Evolutionary conservation across 2,797 vertebrate genomes (phyloP).

Genomic region (Eleutherodactylus coqui): DNA sequence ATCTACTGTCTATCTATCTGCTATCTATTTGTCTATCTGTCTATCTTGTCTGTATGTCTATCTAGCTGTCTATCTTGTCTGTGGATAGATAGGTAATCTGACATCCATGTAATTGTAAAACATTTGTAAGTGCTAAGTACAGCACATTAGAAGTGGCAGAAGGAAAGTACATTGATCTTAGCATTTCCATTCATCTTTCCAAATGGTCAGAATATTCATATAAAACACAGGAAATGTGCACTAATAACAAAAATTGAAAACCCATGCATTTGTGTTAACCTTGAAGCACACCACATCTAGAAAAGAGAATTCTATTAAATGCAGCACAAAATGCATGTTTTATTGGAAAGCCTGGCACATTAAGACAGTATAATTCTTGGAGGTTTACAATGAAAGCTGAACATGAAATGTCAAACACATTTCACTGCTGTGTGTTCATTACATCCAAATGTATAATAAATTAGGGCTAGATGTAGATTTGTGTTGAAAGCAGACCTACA

Average conservation of each 20-base stretch:
- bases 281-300: conserved; percentile 9
- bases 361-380: conserved; percentile 29
- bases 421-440: conserved; percentile 26
- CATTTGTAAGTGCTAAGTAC: not conserved
- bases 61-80: no score
- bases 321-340: conserved; percentile 47
- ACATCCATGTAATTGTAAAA: not conserved
- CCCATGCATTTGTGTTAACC: conserved; percentile 38
- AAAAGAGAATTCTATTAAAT: conserved; percentile 40
- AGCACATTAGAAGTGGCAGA: conserved; percentile 8
- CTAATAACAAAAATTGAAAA: conserved; percentile 42
- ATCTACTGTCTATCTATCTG: no score
- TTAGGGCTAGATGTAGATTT: conserved; percentile 23
- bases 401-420: conserved; percentile 32
- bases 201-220: conserved; percentile 36
- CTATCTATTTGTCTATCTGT: no score
- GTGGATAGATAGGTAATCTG: not conserved
- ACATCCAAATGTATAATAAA: conserved; percentile 49
- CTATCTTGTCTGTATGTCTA: no score
- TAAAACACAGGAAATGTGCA: not conserved
- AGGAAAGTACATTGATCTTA: conserved; percentile 4
- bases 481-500: conserved; percentile 8
- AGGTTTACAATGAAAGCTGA: conserved; percentile 38
- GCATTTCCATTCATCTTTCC: conserved; percentile 27
- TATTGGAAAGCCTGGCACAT: conserved; percentile 38